These are phyloP conservation scores for Taurulus bubalis DNA, from an alignment of 2,113 vertebrate genomes.

Conservation along the genomic window DNA sequence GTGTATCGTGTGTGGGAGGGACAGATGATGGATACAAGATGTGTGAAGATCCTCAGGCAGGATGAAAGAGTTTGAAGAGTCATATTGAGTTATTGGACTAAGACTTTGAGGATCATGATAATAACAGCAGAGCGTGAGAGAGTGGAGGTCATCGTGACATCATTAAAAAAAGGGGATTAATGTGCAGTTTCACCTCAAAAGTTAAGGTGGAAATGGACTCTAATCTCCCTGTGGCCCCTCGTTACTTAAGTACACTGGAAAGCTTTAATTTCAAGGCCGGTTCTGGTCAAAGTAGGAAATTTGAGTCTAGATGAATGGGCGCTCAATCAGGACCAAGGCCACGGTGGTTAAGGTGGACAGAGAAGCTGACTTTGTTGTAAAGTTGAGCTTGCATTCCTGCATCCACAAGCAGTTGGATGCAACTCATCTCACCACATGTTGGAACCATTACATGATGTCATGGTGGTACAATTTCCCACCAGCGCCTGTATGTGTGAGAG, in stretches of 20 bases:
- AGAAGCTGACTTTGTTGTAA: constrained; percentile 22
- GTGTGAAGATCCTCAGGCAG: constrained; percentile 69
- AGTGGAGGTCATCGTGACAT: constrained; percentile 62
- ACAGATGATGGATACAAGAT: constrained; percentile 79
- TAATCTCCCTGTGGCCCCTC: constrained; percentile 25
- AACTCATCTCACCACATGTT: constrained; percentile 67
- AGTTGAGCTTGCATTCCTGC: constrained; percentile 34
- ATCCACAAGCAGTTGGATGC: constrained; percentile 48
- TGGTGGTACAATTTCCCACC: constrained; percentile 75
- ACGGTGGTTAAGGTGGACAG: constrained; percentile 27
- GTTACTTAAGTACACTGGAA: constrained; percentile 27
- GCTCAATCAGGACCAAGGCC: constrained; percentile 21
- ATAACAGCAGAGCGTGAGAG: constrained; percentile 38
- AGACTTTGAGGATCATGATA: constrained; percentile 64
- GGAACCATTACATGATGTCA: constrained; percentile 79
- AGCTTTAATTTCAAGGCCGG: constrained; percentile 22
- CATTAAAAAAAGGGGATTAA: constrained; percentile 56
- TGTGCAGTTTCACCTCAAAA: constrained; percentile 53
- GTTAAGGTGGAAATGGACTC: constrained; percentile 50
- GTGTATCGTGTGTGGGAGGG: constrained; percentile 71
- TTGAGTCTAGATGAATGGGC: constrained; percentile 22
- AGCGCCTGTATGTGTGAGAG: constrained; percentile 66
- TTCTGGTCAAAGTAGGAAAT: constrained; percentile 43
- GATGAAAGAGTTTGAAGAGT: constrained; percentile 72
- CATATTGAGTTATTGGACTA: constrained; percentile 61